Conservation (phyloP, 2,888 invertebrate genomes). For the Eudasyphora cyanicolor region DNA sequence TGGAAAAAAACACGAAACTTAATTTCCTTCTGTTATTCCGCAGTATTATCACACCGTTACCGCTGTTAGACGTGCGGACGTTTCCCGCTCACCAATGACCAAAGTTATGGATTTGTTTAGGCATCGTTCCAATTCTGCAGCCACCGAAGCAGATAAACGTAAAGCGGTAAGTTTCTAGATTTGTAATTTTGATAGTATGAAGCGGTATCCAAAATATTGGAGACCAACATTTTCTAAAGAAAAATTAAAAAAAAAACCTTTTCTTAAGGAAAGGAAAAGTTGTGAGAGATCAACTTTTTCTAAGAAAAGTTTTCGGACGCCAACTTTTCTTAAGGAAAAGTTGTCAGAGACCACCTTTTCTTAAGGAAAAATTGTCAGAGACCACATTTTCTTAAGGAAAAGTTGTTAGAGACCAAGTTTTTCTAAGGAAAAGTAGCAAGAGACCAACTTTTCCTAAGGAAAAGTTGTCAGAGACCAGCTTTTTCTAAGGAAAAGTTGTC, state of each 20-base stretch:
- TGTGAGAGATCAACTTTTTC: too few relatives aligned
- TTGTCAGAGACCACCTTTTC: too few relatives aligned
- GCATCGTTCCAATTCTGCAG: conserved; percentile 86
- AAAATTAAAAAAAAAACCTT: neutral
- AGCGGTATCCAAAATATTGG: neutral
- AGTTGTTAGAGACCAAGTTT: too few relatives aligned
- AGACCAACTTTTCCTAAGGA: too few relatives aligned
- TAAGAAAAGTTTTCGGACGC: too few relatives aligned
- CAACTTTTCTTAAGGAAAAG: too few relatives aligned
- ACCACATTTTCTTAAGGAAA: too few relatives aligned
- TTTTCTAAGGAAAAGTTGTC: too few relatives aligned
- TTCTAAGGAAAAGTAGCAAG: too few relatives aligned
- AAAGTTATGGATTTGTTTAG: conserved; percentile 96
- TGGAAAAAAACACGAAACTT: neutral
- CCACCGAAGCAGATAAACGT: conserved; percentile 85
- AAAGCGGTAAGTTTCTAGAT: conserved; percentile 83
- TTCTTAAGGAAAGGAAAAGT: too few relatives aligned
- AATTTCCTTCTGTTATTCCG: neutral
- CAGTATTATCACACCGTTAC: conserved; percentile 88
- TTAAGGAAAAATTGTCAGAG: too few relatives aligned
- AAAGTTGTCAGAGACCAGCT: too few relatives aligned
- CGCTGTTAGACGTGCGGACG: conserved; percentile 83
- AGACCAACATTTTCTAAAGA: neutral
- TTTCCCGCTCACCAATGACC: conserved; percentile 88
- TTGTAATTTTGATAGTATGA: neutral